phyloP scores from a whole-genome alignment of 1,140 invertebrate species.

The Drosophila truncata region DNA sequence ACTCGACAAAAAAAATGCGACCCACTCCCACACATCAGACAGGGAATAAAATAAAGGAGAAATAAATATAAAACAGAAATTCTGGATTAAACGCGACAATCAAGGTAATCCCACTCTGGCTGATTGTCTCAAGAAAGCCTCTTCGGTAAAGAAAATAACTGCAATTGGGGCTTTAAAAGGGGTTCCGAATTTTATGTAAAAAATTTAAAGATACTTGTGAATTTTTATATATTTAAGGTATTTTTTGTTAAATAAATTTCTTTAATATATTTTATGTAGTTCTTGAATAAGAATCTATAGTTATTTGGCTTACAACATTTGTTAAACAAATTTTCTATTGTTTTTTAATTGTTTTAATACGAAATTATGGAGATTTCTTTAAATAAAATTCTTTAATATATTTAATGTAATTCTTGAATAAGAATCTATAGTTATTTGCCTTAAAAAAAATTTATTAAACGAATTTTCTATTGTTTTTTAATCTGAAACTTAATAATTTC shows the following conservation, averaged over 20 bases:
- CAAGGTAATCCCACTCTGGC: constrained; percentile 27
- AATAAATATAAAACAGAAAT: constrained; percentile 3
- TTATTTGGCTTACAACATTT: no score
- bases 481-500: not conserved
- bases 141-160: not conserved
- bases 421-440: no score
- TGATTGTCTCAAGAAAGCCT: constrained; percentile 9
- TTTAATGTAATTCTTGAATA: not conserved
- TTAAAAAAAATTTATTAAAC: no score
- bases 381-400: not conserved
- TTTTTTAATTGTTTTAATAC: no score
- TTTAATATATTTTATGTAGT: not conserved
- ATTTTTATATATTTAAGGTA: no score
- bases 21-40: not conserved
- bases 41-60: not conserved
- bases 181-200: no score
- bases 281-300: no score
- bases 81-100: constrained; percentile 20
- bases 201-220: no score
- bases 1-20: constrained; percentile 37
- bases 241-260: not conserved
- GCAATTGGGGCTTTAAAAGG: not conserved
- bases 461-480: no score
- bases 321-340: no score
- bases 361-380: not conserved